Evolutionary conservation across 2,797 vertebrate species (phyloP), one percentile per base, ranked within the genome.

Genomic region (Sphenopsis melanotis): DNA sequence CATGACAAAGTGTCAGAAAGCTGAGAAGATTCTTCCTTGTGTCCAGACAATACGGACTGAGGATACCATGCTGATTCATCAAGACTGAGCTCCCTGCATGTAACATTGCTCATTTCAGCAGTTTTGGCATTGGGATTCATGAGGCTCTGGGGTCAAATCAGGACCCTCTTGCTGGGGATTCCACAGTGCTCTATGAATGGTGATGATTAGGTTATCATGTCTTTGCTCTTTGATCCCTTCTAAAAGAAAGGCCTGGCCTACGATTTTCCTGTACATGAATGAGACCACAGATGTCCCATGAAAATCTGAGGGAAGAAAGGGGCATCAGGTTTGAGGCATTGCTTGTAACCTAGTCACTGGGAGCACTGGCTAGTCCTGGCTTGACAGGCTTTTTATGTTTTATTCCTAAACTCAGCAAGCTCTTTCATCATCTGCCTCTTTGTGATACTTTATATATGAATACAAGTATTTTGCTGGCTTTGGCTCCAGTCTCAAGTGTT

Each of bases 311-410:
- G 49, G 44, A 22, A 72, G 60, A 50, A 72, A 36, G 37, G 0
- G 1, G 13, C 22, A 26, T 3, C 19, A 27, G 8, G 32, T 81
- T 66, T 70, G 60, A 55, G 37, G 24, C 13, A 10, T 9, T 90
- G n/a, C 10, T 47, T 74, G 39, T 46, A 46, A 56, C 26, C 1
- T 26, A 19, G 3, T 34, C 23, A 15, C 34, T 60, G 14, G 24
- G 18, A 61, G 8, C 15, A 5, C 20, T 50, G 42, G 14, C 17
- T 24, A 19, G 12, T 66, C 27, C 17, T 39, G 63, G 9, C 44
- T 49, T 0, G 0, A 29, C 10, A 8, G 1, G 2, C 1, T 57
- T 65, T 44, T 36, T 15, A 1, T 29, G 0, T 39, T 74, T 89
- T 46, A 19, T 34, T 87, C 12, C 8, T 39, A 17, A 60, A 41